A percentile compares a stretch with the other conserved stretches of the same genome.
These are phyloP conservation scores for Pogona vitticeps DNA, from an alignment of 2,113 vertebrate genomes.

Conservation along the genomic window DNA sequence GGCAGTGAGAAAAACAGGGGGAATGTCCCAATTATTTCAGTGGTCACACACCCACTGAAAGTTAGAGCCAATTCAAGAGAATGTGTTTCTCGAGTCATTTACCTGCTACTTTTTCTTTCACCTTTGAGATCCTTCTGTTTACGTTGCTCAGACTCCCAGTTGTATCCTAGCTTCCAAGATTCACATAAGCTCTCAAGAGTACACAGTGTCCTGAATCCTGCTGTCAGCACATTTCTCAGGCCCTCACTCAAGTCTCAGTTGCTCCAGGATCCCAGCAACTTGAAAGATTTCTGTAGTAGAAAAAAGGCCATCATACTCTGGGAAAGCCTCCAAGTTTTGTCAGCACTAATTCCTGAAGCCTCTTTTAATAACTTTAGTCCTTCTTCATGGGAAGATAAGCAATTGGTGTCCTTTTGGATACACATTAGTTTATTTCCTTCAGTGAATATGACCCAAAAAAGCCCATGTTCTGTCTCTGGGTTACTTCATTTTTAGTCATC, in stretches of 20 bases:
- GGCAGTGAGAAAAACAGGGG: no score
- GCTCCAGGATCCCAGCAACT: conserved; percentile 6
- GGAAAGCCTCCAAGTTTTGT: conserved; percentile 17
- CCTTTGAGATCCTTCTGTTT: background rate
- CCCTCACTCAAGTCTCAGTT: background rate
- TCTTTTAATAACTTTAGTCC: conserved; percentile 4
- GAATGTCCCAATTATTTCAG: no score
- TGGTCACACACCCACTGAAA: background rate
- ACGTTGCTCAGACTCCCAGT: background rate
- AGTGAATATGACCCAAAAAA: background rate
- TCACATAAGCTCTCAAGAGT: background rate
- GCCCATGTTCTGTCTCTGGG: background rate
- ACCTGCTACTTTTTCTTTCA: background rate
- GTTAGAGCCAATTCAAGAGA: background rate
- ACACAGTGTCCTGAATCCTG: background rate
- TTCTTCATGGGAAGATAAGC: background rate
- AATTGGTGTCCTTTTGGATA: background rate
- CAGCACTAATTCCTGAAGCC: conserved; percentile 16
- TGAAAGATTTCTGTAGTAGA: conserved; percentile 7
- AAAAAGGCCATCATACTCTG: conserved; percentile 5
- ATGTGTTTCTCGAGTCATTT: background rate
- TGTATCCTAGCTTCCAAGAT: background rate
- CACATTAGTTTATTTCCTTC: background rate
- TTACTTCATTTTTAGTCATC: background rate
- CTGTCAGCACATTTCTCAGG: conserved; percentile 23